Conservation (phyloP, 2,888 invertebrate species). For the Ochropleura leucogaster region DNA sequence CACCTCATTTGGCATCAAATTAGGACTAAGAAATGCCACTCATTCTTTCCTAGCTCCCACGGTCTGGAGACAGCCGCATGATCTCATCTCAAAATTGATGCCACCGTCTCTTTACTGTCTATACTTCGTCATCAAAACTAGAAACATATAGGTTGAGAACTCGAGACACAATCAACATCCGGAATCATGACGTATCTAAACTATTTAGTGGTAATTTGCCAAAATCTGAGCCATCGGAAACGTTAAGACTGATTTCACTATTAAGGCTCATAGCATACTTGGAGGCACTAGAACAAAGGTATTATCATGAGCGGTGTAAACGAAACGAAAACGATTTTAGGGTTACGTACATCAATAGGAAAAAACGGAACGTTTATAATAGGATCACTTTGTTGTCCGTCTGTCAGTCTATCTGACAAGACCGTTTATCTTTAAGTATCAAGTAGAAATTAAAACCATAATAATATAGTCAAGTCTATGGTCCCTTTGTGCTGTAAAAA, state of each 20-base stretch:
- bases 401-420: too few relatives aligned
- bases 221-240: slow-evolving; percentile 33
- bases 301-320: too few relatives aligned
- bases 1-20: background rate
- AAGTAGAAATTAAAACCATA: too few relatives aligned
- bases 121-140: slow-evolving; percentile 37
- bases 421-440: too few relatives aligned
- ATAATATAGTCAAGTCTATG: too few relatives aligned
- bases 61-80: slow-evolving; percentile 32
- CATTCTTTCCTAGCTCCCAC: background rate
- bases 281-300: background rate
- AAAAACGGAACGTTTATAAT: too few relatives aligned
- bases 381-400: too few relatives aligned
- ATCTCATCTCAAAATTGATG: slow-evolving; percentile 43
- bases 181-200: slow-evolving; percentile 43
- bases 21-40: background rate
- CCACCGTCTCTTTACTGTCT: slow-evolving; percentile 56
- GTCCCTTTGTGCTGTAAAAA: too few relatives aligned
- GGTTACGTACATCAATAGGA: too few relatives aligned
- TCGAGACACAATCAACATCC: slow-evolving; percentile 40
- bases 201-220: slow-evolving; percentile 59
- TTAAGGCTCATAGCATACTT: background rate
- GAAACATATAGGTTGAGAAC: slow-evolving; percentile 48
- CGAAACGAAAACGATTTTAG: too few relatives aligned
- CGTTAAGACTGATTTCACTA: slow-evolving; percentile 9